Conservation (phyloP, 2,888 invertebrate genomes). For the Parthenolecanium corni region DNA sequence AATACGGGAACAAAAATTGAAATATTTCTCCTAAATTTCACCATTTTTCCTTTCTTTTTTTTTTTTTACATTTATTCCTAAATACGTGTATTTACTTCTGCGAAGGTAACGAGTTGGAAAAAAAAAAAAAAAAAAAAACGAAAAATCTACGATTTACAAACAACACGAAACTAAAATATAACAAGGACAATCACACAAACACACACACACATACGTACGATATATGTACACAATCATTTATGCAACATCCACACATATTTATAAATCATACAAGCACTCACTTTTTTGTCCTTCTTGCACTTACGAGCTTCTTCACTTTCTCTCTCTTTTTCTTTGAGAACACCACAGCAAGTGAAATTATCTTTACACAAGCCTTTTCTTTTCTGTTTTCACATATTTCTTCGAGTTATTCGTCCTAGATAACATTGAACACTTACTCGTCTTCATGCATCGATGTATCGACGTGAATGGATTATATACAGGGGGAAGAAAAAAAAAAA, state of each 20-base stretch:
- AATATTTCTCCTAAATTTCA: no score
- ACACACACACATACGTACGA: neutral
- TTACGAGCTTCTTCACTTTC: no score
- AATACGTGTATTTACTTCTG: neutral
- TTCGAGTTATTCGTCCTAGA: neutral
- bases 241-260: neutral
- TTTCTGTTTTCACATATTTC: no score
- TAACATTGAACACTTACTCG: neutral
- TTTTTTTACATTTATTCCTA: neutral
- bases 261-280: neutral
- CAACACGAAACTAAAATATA: neutral
- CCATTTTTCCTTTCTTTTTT: neutral
- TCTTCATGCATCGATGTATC: no score
- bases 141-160: constrained; percentile 3
- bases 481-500: no score
- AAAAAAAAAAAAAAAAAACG: constrained; percentile 12
- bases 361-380: neutral
- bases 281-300: neutral
- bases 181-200: neutral
- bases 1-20: neutral
- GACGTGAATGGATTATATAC: no score
- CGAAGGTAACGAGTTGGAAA: neutral
- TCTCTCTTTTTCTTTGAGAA: neutral
- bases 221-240: neutral
- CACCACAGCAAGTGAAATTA: neutral